Base-by-base conservation (phyloP, 2,113 vertebrate genomes). In the Salvelinus alpinus region DNA sequence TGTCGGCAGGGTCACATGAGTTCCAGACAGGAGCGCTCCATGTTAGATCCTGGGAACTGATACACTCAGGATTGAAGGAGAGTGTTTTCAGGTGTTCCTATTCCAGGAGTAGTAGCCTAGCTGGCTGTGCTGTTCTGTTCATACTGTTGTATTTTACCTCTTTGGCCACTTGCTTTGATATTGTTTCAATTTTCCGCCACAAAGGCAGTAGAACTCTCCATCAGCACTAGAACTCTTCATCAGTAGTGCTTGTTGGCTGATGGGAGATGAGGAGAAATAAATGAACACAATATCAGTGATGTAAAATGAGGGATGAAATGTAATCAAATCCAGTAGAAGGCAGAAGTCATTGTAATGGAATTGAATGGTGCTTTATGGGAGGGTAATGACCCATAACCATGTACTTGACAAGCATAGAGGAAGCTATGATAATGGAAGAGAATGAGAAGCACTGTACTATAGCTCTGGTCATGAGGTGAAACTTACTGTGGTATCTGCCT, bases 281-380 rank as follows among this genome's bases (percentile, higher is more conserved):
- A 84, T 70, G 48, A 31, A 78, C 20, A 25, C 59, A 18, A 60
- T 64, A 60, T 73, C 70, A 84, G 38, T 64, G 74, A 48, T 5
- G 78, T 78, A 8, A 38, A 87, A 87, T 87, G 86, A 88, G 73
- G 70, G 69, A 59, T 86, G 78, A 87, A 84, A 86, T 90, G 70
- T 66, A 84, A 82, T 88, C 65, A 86, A 86, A 72, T 25, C 1
- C 44, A 70, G 73, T 74, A 79, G 79, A 82, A 74, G 75, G 64
- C 66, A 34, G 16, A 22, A 44, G 38, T 44, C 38, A 44, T 44
- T 44, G 75, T 65, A 80, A 82, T 47, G 24, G 64, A 71, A 34
- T 25, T 24, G 34, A 74, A 82, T 65, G 76, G 75, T 64, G 79
- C 24, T 72, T 67, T 25, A 44, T 75, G 27, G 68, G 12, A 69